phyloP scores from a whole-genome alignment of 2,888 invertebrate species.

The Brachycybe producta region DNA sequence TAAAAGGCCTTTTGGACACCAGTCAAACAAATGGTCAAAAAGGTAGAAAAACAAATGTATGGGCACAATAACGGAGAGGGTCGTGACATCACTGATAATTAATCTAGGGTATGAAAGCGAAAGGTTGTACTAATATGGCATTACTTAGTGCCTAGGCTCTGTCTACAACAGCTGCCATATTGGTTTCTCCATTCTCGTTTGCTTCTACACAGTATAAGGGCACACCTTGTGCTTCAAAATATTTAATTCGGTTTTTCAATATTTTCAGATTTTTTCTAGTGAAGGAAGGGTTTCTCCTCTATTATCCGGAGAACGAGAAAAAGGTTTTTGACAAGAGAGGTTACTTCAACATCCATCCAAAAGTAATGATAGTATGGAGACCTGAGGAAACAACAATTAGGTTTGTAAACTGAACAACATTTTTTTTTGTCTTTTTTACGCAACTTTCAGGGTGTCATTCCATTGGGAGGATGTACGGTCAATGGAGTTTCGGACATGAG shows the following conservation, averaged over 20 bases:
- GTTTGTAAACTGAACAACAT: background rate
- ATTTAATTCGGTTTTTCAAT: background rate
- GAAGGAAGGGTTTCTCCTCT: constrained; percentile 38
- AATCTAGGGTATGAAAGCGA: no score
- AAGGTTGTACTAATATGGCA: no score
- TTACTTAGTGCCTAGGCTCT: no score
- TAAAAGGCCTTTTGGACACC: constrained; percentile 19
- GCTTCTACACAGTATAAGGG: no score
- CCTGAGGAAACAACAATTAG: constrained; percentile 19
- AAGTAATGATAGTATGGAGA: constrained; percentile 25
- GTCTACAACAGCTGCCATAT: no score
- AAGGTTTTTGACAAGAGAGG: constrained; percentile 31
- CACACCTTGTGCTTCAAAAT: background rate
- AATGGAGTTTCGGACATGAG: constrained; percentile 25
- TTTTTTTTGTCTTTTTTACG: background rate
- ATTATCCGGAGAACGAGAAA: constrained; percentile 34
- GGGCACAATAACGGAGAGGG: background rate
- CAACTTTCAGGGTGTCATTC: constrained; percentile 27
- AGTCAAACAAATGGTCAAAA: constrained; percentile 19
- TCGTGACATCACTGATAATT: no score
- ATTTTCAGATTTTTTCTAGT: constrained; percentile 35
- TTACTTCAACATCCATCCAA: constrained; percentile 33
- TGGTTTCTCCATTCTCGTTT: no score
- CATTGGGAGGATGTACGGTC: constrained; percentile 29
- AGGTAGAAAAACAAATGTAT: constrained; percentile 13